Conservation (phyloP, 2,113 vertebrate species). For the Albula glossodonta region DNA sequence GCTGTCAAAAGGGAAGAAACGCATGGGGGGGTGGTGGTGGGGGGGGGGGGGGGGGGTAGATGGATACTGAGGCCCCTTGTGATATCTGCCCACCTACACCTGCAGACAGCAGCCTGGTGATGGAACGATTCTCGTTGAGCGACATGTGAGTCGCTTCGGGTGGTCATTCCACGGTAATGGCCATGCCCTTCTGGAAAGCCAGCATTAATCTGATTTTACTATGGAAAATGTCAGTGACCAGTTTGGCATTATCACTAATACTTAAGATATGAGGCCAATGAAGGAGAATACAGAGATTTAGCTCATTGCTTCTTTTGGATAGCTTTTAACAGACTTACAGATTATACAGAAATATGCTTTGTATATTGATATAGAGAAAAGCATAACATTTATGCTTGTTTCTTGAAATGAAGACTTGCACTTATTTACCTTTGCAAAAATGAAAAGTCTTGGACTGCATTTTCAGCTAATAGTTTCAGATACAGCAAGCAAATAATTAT, state of each 20-base stretch:
- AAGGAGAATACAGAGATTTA: neutral
- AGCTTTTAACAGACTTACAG: neutral
- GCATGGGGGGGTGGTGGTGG: neutral
- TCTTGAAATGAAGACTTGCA: neutral
- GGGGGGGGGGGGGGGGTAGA: neutral
- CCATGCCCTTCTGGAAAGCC: neutral
- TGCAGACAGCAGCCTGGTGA: constrained; percentile 14
- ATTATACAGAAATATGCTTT: neutral
- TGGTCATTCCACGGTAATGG: neutral
- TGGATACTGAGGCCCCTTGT: neutral
- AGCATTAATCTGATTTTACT: neutral
- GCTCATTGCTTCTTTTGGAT: neutral
- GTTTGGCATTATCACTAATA: neutral
- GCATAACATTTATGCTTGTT: neutral
- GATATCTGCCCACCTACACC: constrained; percentile 25
- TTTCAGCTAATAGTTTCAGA: neutral
- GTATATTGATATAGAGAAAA: neutral
- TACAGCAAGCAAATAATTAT: neutral
- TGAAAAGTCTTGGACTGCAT: neutral
- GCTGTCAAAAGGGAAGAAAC: constrained; percentile 36
- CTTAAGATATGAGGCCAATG: neutral
- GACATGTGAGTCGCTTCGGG: neutral
- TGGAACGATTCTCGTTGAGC: neutral
- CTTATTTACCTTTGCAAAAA: neutral
- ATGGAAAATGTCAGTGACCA: neutral